Evolutionary conservation across 2,888 invertebrate species (phyloP).

Genomic region (Idaea biselata): DNA sequence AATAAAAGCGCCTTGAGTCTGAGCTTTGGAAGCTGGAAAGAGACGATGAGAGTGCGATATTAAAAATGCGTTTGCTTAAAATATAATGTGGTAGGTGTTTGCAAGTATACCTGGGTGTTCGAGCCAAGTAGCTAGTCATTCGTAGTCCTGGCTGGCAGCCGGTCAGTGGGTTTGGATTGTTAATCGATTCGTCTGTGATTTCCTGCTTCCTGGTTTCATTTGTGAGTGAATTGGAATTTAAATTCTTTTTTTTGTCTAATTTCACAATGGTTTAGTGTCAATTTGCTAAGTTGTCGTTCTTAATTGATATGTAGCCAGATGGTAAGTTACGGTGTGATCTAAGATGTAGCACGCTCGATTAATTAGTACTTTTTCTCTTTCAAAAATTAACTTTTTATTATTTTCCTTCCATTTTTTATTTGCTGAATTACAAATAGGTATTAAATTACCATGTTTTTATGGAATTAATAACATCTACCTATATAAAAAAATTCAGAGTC

Average conservation of each 20-base stretch:
- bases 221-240: not conserved
- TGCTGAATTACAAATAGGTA: too few species aligned
- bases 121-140: constrained; percentile 53
- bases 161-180: constrained; percentile 46
- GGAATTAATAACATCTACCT: too few species aligned
- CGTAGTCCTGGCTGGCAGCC: constrained; percentile 50
- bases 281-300: not conserved
- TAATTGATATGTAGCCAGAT: not conserved
- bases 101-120: constrained; percentile 59
- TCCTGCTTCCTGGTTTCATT: constrained; percentile 24
- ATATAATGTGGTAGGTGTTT: constrained; percentile 67
- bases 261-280: not conserved
- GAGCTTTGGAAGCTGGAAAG: constrained; percentile 35
- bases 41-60: constrained; percentile 42
- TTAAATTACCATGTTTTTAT: too few species aligned
- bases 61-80: constrained; percentile 62
- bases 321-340: too few species aligned
- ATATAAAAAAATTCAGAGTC: too few species aligned
- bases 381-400: too few species aligned
- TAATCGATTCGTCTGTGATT: constrained; percentile 53
- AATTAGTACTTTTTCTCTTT: too few species aligned
- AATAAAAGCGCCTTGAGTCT: constrained; percentile 28
- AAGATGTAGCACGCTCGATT: too few species aligned
- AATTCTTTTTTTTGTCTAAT: not conserved
- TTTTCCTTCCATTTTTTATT: too few species aligned